phyloP scores from a whole-genome alignment of 2,888 invertebrate genomes.

The Caenorhabditis afra region DNA sequence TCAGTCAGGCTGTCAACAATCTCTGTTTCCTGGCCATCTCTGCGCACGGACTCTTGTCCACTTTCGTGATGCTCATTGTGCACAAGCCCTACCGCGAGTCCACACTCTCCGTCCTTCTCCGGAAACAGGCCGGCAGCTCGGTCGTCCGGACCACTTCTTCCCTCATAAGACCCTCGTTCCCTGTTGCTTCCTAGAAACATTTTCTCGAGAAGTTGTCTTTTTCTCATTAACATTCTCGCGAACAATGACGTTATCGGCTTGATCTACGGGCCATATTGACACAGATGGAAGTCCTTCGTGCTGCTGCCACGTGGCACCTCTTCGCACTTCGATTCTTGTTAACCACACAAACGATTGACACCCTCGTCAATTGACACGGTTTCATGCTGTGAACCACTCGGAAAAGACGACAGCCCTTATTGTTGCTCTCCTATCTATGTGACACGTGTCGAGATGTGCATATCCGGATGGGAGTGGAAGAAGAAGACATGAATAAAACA shows the following conservation, averaged over 20 bases:
- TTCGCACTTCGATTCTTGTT: not conserved
- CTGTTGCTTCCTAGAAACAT: no score
- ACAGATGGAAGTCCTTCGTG: not conserved
- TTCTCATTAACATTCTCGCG: no score
- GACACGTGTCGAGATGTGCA: slow-evolving; percentile 26
- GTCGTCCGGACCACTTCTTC: not conserved
- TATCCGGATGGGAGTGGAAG: slow-evolving; percentile 35
- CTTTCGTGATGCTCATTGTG: slow-evolving; percentile 1
- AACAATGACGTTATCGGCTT: no score
- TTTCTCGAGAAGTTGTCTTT: no score
- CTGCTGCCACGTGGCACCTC: slow-evolving; percentile 26
- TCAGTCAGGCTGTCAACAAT: slow-evolving; percentile 4
- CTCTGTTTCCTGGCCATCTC: not conserved
- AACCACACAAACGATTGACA: slow-evolving; percentile 43
- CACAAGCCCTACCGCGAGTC: slow-evolving; percentile 3
- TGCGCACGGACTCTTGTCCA: slow-evolving; percentile 2
- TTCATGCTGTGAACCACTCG: slow-evolving; percentile 49
- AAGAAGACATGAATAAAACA: slow-evolving; percentile 53
- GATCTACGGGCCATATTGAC: not conserved
- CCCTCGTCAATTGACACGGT: slow-evolving; percentile 25
- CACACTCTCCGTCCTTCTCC: not conserved
- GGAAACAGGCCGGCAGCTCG: not conserved
- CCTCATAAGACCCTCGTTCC: no score
- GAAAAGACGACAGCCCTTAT: not conserved
- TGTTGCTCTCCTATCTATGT: slow-evolving; percentile 13